These are phyloP conservation scores for Zalophus californianus DNA, from an alignment of 2,797 vertebrate species.

Conservation along the genomic window DNA sequence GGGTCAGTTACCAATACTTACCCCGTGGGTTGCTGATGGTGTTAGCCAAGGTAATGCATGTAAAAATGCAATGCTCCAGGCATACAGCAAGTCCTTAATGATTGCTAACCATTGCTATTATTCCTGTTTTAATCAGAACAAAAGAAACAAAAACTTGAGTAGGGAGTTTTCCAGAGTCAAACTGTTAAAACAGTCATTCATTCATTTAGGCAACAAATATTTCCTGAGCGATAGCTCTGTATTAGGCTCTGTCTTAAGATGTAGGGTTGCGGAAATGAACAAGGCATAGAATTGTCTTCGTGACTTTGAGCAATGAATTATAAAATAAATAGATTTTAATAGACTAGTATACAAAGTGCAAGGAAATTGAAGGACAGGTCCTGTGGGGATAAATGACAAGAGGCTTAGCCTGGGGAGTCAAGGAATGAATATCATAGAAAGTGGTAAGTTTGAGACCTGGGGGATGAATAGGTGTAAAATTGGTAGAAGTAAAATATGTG, in stretches of 20 bases:
- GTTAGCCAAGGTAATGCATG: fast-evolving
- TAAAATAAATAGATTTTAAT: too few species aligned
- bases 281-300: not conserved
- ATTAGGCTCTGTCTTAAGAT: not conserved
- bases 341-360: fast-evolving
- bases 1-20: not conserved
- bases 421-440: not conserved
- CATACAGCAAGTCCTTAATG: not conserved
- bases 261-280: not conserved
- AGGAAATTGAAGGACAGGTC: not conserved
- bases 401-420: not conserved
- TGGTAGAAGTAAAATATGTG: not conserved
- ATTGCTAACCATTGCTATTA: not conserved
- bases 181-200: not conserved
- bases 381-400: not conserved
- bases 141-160: not conserved
- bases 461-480: not conserved
- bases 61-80: too few species aligned
- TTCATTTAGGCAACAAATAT: not conserved
- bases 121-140: not conserved
- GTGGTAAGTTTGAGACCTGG: not conserved
- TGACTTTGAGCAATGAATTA: not conserved
- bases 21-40: fast-evolving
- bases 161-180: not conserved
- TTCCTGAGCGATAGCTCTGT: not conserved